These are phyloP conservation scores for Eueremaeus valkanovi DNA, from an alignment of 2,888 invertebrate species.

Conservation along the genomic window DNA sequence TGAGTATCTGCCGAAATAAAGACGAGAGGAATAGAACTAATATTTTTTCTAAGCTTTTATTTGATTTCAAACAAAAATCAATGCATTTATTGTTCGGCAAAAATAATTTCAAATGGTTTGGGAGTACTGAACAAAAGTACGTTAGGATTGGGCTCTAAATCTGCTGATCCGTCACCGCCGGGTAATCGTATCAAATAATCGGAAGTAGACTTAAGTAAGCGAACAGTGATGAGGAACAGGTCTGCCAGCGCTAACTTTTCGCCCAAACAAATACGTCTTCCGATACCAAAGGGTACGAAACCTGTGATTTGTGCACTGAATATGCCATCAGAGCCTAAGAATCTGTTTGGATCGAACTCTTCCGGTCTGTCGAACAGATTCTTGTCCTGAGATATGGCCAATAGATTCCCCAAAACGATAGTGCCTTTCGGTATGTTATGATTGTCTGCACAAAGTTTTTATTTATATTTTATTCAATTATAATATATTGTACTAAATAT, in stretches of 20 bases:
- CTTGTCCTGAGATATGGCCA: neutral
- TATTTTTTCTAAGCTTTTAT: no score
- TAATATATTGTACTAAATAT: no score
- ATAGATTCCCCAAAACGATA: neutral
- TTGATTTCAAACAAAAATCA: neutral
- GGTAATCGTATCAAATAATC: neutral
- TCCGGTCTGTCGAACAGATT: no score
- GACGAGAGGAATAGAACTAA: no score
- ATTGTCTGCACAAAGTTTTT: no score
- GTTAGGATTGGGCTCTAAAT: slow-evolving; percentile 9
- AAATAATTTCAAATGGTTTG: neutral
- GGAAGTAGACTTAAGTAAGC: neutral
- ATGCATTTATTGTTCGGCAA: neutral
- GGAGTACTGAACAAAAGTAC: neutral
- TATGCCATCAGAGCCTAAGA: neutral
- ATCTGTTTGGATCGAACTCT: slow-evolving; percentile 28
- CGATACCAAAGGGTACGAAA: slow-evolving; percentile 32
- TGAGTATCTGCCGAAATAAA: no score
- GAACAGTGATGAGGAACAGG: neutral
- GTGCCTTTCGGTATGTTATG: neutral
- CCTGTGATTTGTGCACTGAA: neutral
- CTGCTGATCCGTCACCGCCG: neutral
- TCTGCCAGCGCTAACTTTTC: slow-evolving; percentile 22
- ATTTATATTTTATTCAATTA: no score
- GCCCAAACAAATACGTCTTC: slow-evolving; percentile 30